Evolutionary conservation across 2,113 vertebrate species (phyloP), one percentile per base, ranked within the genome.

Genomic region (Rhodinocichla rosea): DNA sequence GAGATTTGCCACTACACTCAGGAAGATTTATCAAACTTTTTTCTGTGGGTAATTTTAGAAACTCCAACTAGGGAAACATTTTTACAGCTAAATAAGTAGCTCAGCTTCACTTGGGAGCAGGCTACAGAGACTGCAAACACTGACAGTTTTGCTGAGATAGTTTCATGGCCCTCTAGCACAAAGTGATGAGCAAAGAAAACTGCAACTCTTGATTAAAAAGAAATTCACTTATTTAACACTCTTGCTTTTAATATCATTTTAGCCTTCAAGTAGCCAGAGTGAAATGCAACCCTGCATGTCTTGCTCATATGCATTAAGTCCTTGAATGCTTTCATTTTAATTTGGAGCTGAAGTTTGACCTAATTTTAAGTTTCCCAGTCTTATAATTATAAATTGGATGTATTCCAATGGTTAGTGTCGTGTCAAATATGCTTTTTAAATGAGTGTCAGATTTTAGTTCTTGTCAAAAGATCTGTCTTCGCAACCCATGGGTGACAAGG

Each of bases 1-100:
- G 69, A 92, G 59, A 73, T 91, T 97, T 92, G 40, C 67, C 44
- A 13, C 69, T 96, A 82, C 91, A 83, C 92, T 95, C 77, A 52
- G 75, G 65, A 94, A 93, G 26, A 89, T 65, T 96, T 81, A 83
- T 94, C 82, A 96, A 77, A 35, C 8, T 33, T 79, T 87, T 89
- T 77, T 92, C 91, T 13, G 2, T 81, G 68, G 95, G 84, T 96
- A 93, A 97, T 95, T 96, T 97, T 97, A 94, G 90, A 93, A 97
- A 94, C 37, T 94, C 76, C 69, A 89, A 37, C 78, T 50, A 94
- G 55, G 63, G 62, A 96, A 96, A 97, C 22, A 70, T 94, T 95
- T 96, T 96, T 64, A 76, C 82, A 55, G 19, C 78, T 85, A 79
- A 97, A 91, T 89, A 91, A 76, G 87, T 90, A 94, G 90, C 82